Evolutionary conservation across 2,797 vertebrate species (phyloP).

Genomic region (Onychomys torridus): DNA sequence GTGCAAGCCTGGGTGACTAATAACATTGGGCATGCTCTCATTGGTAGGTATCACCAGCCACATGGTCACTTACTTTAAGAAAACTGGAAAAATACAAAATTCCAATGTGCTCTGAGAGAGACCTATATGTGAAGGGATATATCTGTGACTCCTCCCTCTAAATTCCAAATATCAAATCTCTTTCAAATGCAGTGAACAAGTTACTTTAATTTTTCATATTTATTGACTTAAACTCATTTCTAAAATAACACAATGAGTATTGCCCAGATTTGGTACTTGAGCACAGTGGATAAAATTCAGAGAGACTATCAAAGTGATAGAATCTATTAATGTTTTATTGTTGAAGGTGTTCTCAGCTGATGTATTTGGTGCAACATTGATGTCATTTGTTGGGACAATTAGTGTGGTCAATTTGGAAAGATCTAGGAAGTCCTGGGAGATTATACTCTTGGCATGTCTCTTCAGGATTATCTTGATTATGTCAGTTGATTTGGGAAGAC

Average conservation of each 20-base stretch:
- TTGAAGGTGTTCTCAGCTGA: neutral
- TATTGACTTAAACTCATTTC: neutral
- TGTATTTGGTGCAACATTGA: neutral
- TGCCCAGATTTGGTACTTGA: neutral
- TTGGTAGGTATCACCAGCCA: conserved; percentile 37
- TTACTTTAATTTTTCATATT: neutral
- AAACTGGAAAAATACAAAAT: conserved; percentile 54
- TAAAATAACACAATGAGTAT: neutral
- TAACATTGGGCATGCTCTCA: neutral
- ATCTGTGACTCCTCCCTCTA: neutral
- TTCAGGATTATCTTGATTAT: neutral
- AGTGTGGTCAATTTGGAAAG: neutral
- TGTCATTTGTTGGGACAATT: neutral
- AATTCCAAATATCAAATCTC: neutral
- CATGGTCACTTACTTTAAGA: conserved; percentile 56
- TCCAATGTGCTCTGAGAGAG: conserved; percentile 8
- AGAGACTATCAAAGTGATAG: neutral
- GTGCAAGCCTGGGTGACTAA: neutral
- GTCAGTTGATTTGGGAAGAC: neutral
- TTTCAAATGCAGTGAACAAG: neutral
- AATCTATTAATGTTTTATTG: neutral
- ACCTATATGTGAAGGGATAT: neutral
- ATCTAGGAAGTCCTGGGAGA: neutral
- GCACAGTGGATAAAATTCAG: neutral
- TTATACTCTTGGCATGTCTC: neutral